Percentiles rank a stretch among this genome's conserved stretches.
These are phyloP conservation scores for Notoglanidium macrostoma DNA, from an alignment of 2,797 vertebrate genomes.

Conservation along the genomic window DNA sequence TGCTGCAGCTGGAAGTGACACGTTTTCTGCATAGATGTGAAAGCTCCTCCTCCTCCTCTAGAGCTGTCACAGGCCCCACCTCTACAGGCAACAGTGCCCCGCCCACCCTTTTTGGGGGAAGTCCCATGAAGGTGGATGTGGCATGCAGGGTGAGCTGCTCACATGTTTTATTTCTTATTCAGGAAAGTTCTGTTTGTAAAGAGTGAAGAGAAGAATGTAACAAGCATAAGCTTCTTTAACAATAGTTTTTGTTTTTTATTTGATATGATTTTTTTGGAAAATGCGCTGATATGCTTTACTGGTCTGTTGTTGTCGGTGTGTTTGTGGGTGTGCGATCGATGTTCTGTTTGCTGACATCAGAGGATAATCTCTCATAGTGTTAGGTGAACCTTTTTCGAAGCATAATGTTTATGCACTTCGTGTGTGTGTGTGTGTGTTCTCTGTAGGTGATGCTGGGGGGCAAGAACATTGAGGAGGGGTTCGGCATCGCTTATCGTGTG, in stretches of 20 bases:
- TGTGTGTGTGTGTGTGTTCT: background rate
- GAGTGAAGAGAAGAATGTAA: background rate
- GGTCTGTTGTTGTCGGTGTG: background rate
- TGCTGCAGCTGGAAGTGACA: slow-evolving; percentile 96
- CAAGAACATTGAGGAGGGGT: slow-evolving; percentile 96
- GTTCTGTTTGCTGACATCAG: background rate
- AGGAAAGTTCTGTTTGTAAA: background rate
- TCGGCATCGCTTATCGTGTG: slow-evolving; percentile 95
- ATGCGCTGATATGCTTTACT: background rate
- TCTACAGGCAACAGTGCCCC: slow-evolving; percentile 68
- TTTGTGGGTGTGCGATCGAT: background rate
- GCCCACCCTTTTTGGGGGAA: slow-evolving; percentile 86
- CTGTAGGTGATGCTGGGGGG: slow-evolving; percentile 93
- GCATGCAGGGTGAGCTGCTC: slow-evolving; percentile 85
- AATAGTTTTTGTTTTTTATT: background rate
- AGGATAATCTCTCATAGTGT: background rate
- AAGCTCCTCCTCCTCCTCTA: slow-evolving; percentile 71
- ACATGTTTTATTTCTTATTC: background rate
- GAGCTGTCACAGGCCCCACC: slow-evolving; percentile 63
- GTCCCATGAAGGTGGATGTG: slow-evolving; percentile 89
- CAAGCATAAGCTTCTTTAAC: no score
- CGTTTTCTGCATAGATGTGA: slow-evolving; percentile 93
- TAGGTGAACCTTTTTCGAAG: background rate
- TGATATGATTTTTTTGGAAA: background rate
- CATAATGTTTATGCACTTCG: background rate